Percentiles rank a stretch among this genome's conserved stretches.
These are phyloP conservation scores for Rattus norvegicus DNA, from an alignment of 2,113 vertebrate genomes.

Conservation along the genomic window GRCr8 NC_086035.1:64747001-64747500, in stretches of 20 bases:
- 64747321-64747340: background rate
- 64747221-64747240: background rate
- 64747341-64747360: background rate
- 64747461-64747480: background rate
- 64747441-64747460: background rate
- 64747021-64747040: background rate
- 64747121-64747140: background rate
- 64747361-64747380: background rate
- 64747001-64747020: background rate
- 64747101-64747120: background rate
- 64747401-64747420: background rate
- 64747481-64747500: background rate
- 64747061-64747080: background rate
- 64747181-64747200: background rate
- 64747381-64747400: background rate
- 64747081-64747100: constrained; percentile 7
- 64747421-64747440: background rate
- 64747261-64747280: background rate
- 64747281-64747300: background rate
- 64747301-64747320: background rate
- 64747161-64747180: background rate
- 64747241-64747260: background rate
- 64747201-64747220: background rate
- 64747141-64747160: background rate
- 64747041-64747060: background rate